phyloP scores from a whole-genome alignment of 53 echinoderm and acorn worm genomes.

The Echinarachnius parma region DNA sequence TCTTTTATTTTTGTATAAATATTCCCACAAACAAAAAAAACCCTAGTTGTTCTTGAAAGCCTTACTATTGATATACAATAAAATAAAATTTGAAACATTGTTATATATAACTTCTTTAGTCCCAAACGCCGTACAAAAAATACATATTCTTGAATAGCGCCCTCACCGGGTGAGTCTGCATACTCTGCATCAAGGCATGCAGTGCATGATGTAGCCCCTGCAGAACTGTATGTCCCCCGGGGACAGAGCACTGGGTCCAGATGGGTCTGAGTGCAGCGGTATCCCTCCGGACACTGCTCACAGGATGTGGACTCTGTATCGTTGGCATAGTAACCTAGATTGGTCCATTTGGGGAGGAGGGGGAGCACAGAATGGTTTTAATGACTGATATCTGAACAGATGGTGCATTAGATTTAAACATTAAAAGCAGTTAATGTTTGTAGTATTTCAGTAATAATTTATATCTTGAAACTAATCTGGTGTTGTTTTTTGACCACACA shows the following conservation, averaged over 20 bases:
- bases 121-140: no score
- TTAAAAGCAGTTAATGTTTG: no score
- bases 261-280: constrained; percentile 70
- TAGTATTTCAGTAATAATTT: no score
- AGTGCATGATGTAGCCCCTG: constrained; percentile 71
- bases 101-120: background rate
- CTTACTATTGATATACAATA: no score
- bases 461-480: no score
- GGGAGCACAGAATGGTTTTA: background rate
- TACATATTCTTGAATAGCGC: no score
- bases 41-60: no score
- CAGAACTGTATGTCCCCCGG: constrained; percentile 72
- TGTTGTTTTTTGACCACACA: no score
- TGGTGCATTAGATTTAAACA: background rate
- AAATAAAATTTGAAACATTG: no score
- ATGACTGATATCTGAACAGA: background rate
- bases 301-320: constrained; percentile 68
- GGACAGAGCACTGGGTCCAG: constrained; percentile 77
- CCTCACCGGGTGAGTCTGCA: constrained; percentile 69
- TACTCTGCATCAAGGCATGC: constrained; percentile 86
- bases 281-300: constrained; percentile 74
- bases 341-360: background rate
- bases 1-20: background rate
- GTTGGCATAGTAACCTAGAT: constrained; percentile 89
- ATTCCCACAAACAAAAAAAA: no score